phyloP scores from a whole-genome alignment of 2,113 vertebrate species.

The Sceloporus undulatus region DNA sequence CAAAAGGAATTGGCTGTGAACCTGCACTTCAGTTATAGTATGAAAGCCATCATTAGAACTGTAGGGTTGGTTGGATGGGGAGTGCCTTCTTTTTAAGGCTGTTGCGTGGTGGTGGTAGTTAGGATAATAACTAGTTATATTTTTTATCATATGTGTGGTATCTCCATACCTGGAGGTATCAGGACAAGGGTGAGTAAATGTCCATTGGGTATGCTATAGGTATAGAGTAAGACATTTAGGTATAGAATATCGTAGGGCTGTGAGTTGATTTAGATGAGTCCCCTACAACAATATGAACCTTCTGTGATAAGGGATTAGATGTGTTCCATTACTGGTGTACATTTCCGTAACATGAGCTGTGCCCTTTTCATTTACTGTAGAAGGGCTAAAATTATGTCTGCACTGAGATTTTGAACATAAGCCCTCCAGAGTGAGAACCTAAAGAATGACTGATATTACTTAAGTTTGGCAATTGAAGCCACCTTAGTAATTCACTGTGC shows the following conservation, averaged over 20 bases:
- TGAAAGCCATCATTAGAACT: slow-evolving; percentile 27
- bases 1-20: slow-evolving; percentile 32
- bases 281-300: neutral
- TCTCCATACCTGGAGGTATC: neutral
- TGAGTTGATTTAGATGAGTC: neutral
- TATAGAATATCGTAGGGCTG: slow-evolving; percentile 9
- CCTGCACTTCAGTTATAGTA: slow-evolving; percentile 42
- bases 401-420: slow-evolving; percentile 39
- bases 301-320: slow-evolving; percentile 29
- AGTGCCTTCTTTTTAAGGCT: neutral
- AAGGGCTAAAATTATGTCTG: neutral
- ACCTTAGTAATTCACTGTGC: neutral
- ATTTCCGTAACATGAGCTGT: slow-evolving; percentile 22
- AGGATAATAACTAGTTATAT: neutral
- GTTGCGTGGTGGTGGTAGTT: neutral
- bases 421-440: slow-evolving; percentile 49
- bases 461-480: neutral
- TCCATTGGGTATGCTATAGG: neutral
- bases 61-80: neutral
- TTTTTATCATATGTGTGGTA: neutral
- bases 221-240: neutral
- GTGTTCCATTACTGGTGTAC: slow-evolving; percentile 40
- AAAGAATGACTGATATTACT: slow-evolving; percentile 17
- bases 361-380: neutral
- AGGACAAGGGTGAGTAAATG: slow-evolving; percentile 8